These are phyloP conservation scores for Microcebus murinus DNA, from an alignment of 2,113 vertebrate genomes.

Conservation along the genomic window DNA sequence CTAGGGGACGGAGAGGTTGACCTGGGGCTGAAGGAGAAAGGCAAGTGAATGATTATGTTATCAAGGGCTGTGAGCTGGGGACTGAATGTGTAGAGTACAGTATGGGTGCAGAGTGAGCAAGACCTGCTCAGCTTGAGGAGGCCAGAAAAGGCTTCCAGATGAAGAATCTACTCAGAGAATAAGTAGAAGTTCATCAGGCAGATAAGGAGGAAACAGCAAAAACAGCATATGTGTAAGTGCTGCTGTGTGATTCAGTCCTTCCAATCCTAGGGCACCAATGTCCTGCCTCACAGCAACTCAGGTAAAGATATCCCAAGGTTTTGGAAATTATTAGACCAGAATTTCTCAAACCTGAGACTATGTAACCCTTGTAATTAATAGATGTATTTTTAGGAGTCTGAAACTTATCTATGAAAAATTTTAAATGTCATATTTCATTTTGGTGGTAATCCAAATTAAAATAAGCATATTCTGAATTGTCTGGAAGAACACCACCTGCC, in stretches of 20 bases:
- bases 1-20: neutral
- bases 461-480: neutral
- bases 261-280: neutral
- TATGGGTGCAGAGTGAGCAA: neutral
- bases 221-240: neutral
- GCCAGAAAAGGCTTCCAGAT: neutral
- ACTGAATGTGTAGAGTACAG: neutral
- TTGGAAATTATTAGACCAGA: neutral
- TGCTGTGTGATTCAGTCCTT: neutral
- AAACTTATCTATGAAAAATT: neutral
- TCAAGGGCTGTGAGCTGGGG: neutral
- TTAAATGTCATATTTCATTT: conserved; percentile 16
- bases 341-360: neutral
- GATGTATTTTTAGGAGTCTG: neutral
- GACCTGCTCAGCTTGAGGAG: neutral
- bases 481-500: neutral
- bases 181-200: neutral
- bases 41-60: neutral
- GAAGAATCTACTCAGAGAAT: neutral
- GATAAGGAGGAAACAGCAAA: neutral
- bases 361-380: neutral
- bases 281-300: neutral
- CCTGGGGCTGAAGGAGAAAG: neutral
- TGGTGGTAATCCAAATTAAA: neutral
- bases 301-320: neutral